Evolutionary conservation across 2,113 vertebrate species (phyloP).

Genomic region (Potamarius usumacintae): DNA sequence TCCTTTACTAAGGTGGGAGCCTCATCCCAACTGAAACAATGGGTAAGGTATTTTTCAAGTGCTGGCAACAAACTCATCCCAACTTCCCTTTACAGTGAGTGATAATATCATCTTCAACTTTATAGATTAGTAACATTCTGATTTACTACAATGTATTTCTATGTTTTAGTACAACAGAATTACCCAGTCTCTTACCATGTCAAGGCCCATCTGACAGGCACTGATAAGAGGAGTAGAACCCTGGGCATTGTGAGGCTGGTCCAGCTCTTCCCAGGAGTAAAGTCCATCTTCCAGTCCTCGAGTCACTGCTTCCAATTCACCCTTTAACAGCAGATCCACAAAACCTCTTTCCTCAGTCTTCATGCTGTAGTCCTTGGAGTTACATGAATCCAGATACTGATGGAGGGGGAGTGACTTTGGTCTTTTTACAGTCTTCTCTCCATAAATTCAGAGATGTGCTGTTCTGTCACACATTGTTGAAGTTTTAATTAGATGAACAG

Average conservation of each 20-base stretch:
- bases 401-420: background rate
- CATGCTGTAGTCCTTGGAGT: constrained; percentile 44
- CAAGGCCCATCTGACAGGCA: constrained; percentile 56
- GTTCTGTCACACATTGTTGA: background rate
- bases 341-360: constrained; percentile 36
- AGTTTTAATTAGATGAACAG: background rate
- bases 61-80: background rate
- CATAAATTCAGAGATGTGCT: background rate
- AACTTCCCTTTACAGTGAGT: background rate
- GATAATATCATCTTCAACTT: background rate
- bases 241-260: constrained; percentile 38
- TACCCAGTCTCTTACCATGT: constrained; percentile 51
- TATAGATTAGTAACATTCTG: background rate
- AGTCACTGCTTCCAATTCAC: constrained; percentile 50
- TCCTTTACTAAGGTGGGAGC: background rate
- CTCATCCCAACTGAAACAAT: background rate
- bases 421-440: background rate
- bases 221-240: constrained; percentile 57
- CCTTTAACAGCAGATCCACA: constrained; percentile 39
- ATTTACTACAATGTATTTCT: background rate
- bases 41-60: background rate
- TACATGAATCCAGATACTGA: background rate
- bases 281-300: constrained; percentile 33
- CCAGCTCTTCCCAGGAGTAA: constrained; percentile 41
- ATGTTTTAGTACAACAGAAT: background rate